Percentiles rank a stretch among this genome's conserved stretches.
phyloP scores from a whole-genome alignment of 2,888 invertebrate species.

The Hypercompe scribonia region DNA sequence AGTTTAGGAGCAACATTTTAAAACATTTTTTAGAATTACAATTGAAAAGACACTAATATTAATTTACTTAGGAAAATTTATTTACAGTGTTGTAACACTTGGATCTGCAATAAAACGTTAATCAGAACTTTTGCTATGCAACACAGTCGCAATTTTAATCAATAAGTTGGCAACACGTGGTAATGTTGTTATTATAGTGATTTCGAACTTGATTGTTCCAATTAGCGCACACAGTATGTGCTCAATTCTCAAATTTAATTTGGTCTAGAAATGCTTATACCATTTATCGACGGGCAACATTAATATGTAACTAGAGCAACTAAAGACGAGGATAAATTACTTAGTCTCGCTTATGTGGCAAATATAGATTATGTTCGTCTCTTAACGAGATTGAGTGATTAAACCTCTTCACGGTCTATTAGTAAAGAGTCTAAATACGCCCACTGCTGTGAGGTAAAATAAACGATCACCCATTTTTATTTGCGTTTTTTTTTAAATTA shows the following conservation, averaged over 20 bases:
- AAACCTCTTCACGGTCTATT: neutral
- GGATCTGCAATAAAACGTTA: neutral
- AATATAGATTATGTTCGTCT: neutral
- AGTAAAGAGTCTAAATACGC: neutral
- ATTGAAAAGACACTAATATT: neutral
- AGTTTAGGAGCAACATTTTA: neutral
- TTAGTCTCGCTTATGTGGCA: neutral
- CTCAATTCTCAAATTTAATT: slow-evolving; percentile 1
- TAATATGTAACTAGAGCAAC: slow-evolving; percentile 6
- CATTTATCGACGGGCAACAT: neutral
- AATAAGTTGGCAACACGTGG: slow-evolving; percentile 2
- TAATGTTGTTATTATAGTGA: neutral
- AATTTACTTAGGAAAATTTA: neutral
- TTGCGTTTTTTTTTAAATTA: neutral
- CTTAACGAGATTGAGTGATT: neutral
- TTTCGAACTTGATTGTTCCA: neutral
- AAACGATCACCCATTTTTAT: neutral
- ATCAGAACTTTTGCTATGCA: neutral
- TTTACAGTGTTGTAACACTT: neutral
- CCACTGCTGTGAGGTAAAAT: neutral
- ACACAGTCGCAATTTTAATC: neutral
- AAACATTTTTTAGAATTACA: too few species aligned
- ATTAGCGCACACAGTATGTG: slow-evolving; percentile 4
- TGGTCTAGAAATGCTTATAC: neutral
- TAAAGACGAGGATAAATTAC: neutral